Percentiles rank a stretch among this genome's conserved stretches.
These are phyloP conservation scores for Cataglyphis rosenhaueri DNA, from an alignment of 2,888 invertebrate species.

Conservation along the genomic window DNA sequence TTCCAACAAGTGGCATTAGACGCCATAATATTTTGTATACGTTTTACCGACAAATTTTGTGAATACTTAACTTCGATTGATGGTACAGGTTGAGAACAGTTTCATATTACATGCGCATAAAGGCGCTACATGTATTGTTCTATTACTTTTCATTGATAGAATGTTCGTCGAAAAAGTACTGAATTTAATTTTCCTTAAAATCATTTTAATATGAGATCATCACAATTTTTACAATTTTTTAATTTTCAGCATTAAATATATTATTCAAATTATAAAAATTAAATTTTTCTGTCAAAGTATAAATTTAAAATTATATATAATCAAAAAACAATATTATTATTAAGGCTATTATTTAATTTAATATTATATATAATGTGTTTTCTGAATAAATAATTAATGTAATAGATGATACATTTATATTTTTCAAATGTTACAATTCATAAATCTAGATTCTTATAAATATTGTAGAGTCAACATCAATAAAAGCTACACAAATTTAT, in stretches of 20 bases:
- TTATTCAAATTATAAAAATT: background rate
- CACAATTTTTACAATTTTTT: background rate
- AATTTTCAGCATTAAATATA: background rate
- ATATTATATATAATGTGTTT: background rate
- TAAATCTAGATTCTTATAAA: background rate
- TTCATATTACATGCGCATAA: constrained; percentile 2
- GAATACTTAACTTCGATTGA: constrained; percentile 29
- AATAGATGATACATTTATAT: background rate
- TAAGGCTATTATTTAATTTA: background rate
- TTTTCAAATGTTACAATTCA: background rate
- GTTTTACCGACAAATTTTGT: constrained; percentile 10
- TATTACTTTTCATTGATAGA: background rate
- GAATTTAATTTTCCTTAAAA: background rate
- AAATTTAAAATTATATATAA: background rate
- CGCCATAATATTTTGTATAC: constrained; percentile 42
- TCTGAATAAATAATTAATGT: background rate
- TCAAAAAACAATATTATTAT: constrained; percentile 5
- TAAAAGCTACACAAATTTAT: background rate
- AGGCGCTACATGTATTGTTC: constrained; percentile 34
- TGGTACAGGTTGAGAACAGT: constrained; percentile 7
- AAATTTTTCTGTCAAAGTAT: background rate
- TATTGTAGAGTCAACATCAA: background rate
- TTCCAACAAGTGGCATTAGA: constrained; percentile 46
- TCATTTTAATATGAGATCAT: background rate
- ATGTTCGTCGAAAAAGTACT: background rate